These are phyloP conservation scores for Cerceris ruficornis DNA, from an alignment of 2,888 invertebrate species.

Conservation along the genomic window DNA sequence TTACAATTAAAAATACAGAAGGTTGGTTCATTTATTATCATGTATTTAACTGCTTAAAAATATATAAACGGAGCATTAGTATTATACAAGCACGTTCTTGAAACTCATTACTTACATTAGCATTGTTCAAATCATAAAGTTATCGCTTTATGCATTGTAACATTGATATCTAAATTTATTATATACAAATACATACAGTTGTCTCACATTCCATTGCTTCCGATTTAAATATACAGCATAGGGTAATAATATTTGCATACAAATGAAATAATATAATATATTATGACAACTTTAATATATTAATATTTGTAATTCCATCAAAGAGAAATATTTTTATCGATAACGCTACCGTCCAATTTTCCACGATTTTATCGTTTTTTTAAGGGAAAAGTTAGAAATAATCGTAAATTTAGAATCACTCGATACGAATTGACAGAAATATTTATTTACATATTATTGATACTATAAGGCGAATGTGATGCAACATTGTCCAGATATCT, in stretches of 20 bases:
- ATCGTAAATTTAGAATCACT: too few species aligned
- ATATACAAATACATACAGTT: slow-evolving; percentile 36
- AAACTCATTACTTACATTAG: slow-evolving; percentile 53
- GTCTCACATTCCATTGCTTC: slow-evolving; percentile 39
- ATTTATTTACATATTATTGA: slow-evolving; percentile 24
- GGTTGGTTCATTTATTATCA: slow-evolving; percentile 83
- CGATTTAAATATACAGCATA: background rate
- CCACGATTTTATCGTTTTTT: too few species aligned
- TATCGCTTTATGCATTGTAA: slow-evolving; percentile 53
- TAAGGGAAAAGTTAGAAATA: too few species aligned
- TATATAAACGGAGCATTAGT: slow-evolving; percentile 42
- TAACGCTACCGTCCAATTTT: too few species aligned
- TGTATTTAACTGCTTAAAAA: slow-evolving; percentile 41
- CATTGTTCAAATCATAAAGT: slow-evolving; percentile 26
- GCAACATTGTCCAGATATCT: slow-evolving; percentile 33
- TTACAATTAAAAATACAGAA: slow-evolving; percentile 97
- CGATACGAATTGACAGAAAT: too few species aligned
- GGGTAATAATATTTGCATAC: too few species aligned
- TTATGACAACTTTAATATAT: slow-evolving; percentile 20
- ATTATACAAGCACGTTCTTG: slow-evolving; percentile 47
- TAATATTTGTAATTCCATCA: slow-evolving; percentile 8
- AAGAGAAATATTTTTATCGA: background rate
- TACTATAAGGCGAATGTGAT: slow-evolving; percentile 39
- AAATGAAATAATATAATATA: too few species aligned
- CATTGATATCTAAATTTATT: slow-evolving; percentile 40